Base-by-base conservation (phyloP, 2,888 invertebrate genomes). In the Eupithecia vulgata region DNA sequence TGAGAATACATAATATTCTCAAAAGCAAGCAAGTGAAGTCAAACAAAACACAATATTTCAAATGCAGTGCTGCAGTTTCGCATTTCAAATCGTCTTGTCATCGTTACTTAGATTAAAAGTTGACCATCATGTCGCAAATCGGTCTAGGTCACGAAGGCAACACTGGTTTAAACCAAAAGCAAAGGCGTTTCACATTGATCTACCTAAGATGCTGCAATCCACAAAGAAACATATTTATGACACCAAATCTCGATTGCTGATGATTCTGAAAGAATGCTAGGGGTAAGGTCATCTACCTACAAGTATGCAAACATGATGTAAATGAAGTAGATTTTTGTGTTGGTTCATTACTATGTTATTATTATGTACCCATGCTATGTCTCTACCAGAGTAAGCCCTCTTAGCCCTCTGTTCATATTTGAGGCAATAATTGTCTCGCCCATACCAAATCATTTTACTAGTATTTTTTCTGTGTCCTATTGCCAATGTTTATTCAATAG, bases 51-150 rank as follows among this genome's bases (percentile, higher is more conserved):
- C 52, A 52, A 67, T 45, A 67, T 68, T 67, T 71, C 25, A 62
- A 67, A 34, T 64, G 25, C 57, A 57, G 57, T 25, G 21, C 57
- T 37, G 57, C 57, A 85, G 82, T 83, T 81, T 83, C 85, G 85
- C 85, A 84, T 89, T n/a, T 89, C 88, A 87, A 85, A 84, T 68
- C 79, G 76, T 83, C 81, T 87, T 87, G 87, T 85, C 86, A 86
- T 87, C 85, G 84, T 85, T 86, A 85, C 85, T 87, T 84, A 84
- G 87, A 89, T 89, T 88, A 84, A 90, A 86, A 87, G 83, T 85
- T 89, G 89, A 88, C 89, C 86, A 85, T 83, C 81, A 80, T 85
- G 85, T 82, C 80, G 80, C 81, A 88, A 87, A 80, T 89, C 86
- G 91, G 90, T 91, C 91, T 91, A 91, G 91, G 91, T 88, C 90